Conservation (phyloP, 37 sponge, comb jelly and placozoan species). For the Halichondria panicea region DNA sequence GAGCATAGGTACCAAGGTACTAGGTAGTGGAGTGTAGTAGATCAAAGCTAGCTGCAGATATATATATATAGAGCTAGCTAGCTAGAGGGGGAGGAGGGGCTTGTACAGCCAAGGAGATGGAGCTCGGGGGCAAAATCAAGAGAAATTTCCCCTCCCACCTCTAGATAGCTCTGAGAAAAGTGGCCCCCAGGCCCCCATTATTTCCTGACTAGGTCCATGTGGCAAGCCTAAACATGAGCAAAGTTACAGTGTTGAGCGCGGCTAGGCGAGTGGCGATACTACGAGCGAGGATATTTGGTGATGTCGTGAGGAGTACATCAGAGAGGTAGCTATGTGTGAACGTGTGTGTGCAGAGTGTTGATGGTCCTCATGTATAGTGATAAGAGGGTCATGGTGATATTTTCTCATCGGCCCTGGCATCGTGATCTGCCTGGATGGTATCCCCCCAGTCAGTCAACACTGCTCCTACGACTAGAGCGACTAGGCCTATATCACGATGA, state of each 20-base stretch:
- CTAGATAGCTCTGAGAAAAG: too few relatives aligned
- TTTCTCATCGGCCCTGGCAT: conserved; percentile 57
- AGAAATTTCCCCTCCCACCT: too few relatives aligned
- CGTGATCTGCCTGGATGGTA: conserved; percentile 51
- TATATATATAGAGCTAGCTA: too few relatives aligned
- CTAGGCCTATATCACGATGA: conserved; percentile 81
- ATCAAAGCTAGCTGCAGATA: too few relatives aligned
- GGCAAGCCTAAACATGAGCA: too few relatives aligned
- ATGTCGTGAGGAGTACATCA: conserved; percentile 56
- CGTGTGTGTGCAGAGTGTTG: background rate
- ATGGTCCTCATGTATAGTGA: conserved; percentile 36
- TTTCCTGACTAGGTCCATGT: too few relatives aligned
- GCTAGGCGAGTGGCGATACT: conserved; percentile 69
- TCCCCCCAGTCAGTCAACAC: conserved; percentile 64
- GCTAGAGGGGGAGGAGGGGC: too few relatives aligned
- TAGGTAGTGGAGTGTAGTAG: too few relatives aligned
- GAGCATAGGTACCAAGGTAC: too few relatives aligned
- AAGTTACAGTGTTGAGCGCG: conserved; percentile 9
- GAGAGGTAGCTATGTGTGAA: conserved; percentile 27
- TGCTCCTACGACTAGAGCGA: conserved; percentile 51
- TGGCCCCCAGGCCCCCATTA: too few relatives aligned
- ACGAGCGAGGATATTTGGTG: conserved; percentile 84
- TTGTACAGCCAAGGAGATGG: too few relatives aligned
- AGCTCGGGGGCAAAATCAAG: too few relatives aligned
- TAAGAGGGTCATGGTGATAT: conserved; percentile 55